These are phyloP conservation scores for Pterocles burchelli DNA, from an alignment of 2,113 vertebrate species.

Conservation along the genomic window DNA sequence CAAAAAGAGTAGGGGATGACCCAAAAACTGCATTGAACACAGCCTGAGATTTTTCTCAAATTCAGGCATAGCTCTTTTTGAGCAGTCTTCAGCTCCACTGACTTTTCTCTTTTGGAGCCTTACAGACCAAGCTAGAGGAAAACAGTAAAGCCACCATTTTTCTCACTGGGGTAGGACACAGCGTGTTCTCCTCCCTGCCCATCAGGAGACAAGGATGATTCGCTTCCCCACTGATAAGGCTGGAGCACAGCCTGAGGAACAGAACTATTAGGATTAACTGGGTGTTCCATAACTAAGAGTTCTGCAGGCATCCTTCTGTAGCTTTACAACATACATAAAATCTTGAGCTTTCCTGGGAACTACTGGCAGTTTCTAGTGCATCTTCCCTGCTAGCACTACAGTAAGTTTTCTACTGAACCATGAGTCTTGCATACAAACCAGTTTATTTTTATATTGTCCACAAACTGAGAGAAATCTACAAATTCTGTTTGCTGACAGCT, in stretches of 20 bases:
- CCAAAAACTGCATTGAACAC: neutral
- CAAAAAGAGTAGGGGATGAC: accelerated
- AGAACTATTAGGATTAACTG: neutral
- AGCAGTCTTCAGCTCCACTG: neutral
- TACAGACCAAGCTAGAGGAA: neutral
- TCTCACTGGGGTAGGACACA: neutral
- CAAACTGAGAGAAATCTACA: neutral
- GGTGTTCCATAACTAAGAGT: neutral
- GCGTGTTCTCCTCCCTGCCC: neutral
- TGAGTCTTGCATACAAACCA: neutral
- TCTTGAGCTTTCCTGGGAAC: neutral
- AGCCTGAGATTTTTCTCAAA: neutral
- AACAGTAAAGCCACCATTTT: neutral
- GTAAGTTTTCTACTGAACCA: neutral
- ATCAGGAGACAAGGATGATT: neutral
- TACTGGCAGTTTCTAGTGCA: neutral
- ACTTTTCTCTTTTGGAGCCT: neutral
- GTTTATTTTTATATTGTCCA: neutral
- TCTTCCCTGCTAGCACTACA: neutral
- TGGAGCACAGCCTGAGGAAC: neutral
- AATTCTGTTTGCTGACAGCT: neutral
- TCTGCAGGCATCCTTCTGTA: neutral
- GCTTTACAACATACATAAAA: neutral
- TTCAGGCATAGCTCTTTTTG: neutral
- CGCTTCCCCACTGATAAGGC: neutral